phyloP scores from a whole-genome alignment of 2,888 invertebrate species.

The Zeuzera pyrina region DNA sequence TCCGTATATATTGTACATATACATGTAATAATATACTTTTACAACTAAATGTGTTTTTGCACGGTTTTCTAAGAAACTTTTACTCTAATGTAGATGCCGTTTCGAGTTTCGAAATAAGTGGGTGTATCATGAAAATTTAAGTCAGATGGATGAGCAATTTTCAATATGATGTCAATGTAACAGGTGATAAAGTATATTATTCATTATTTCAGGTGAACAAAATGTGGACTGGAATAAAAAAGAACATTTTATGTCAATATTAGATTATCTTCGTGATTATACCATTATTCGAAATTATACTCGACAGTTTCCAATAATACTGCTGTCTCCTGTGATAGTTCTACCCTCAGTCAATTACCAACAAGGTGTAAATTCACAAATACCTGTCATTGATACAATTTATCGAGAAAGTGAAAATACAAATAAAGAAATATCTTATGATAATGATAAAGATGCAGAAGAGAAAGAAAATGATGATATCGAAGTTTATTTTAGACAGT shows the following conservation, averaged over 20 bases:
- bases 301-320: slow-evolving; percentile 20
- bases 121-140: too few relatives aligned
- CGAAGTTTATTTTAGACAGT: slow-evolving; percentile 13
- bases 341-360: slow-evolving; percentile 28
- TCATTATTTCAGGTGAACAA: slow-evolving; percentile 18
- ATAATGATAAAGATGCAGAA: too few relatives aligned
- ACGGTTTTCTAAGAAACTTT: too few relatives aligned
- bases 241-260: slow-evolving; percentile 21
- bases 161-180: neutral
- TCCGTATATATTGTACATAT: too few relatives aligned
- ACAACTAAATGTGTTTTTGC: too few relatives aligned
- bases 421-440: too few relatives aligned
- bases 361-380: slow-evolving; percentile 26
- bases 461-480: slow-evolving; percentile 14
- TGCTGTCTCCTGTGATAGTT: slow-evolving; percentile 27
- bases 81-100: too few relatives aligned
- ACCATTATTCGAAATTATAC: slow-evolving; percentile 25
- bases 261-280: slow-evolving; percentile 26
- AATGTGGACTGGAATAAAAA: slow-evolving; percentile 11
- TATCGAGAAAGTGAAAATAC: slow-evolving; percentile 22
- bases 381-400: slow-evolving; percentile 19
- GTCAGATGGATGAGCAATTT: too few relatives aligned
- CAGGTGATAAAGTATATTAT: neutral
- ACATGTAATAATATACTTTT: too few relatives aligned
- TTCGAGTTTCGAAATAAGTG: too few relatives aligned